Evolutionary conservation across 1,140 invertebrate species (phyloP).

Genomic region (Tetramorium parvispinum): DNA sequence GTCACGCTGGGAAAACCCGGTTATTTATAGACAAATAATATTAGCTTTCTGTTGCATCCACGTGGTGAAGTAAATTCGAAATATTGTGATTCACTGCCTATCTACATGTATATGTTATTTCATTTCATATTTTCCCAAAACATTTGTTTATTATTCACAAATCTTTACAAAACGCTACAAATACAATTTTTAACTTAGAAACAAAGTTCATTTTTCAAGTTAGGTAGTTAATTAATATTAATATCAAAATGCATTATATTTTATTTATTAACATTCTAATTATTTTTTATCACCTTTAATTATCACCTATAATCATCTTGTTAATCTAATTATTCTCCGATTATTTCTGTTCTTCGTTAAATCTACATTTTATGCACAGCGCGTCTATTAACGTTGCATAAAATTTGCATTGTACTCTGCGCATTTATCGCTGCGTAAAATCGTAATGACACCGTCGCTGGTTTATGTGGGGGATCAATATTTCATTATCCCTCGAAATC

Average conservation of each 20-base stretch:
- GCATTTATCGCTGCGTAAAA: conserved; percentile 11
- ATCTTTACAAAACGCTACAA: not conserved
- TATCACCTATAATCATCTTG: not conserved
- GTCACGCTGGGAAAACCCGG: not conserved
- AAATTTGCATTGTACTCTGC: not conserved
- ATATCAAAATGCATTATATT: not conserved
- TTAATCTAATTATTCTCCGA: not conserved
- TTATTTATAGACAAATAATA: not conserved
- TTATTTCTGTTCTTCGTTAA: conserved; percentile 5
- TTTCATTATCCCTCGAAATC: not conserved
- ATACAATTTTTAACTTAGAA: not conserved
- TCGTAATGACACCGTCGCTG: not conserved
- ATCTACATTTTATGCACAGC: conserved; percentile 10
- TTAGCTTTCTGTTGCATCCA: not conserved
- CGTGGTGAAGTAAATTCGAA: not conserved
- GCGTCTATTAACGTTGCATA: not conserved
- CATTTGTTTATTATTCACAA: not conserved
- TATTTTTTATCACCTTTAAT: not conserved
- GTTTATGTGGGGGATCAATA: not conserved
- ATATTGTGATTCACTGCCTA: not conserved
- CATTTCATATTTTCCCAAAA: not conserved
- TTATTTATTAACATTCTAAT: not conserved
- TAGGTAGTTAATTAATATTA: not conserved
- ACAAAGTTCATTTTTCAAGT: not conserved
- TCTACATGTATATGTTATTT: no score